Percentiles rank a stretch among this genome's conserved stretches.
Conservation (phyloP, 1,140 invertebrate species). For the Medauroidea extradentata region DNA sequence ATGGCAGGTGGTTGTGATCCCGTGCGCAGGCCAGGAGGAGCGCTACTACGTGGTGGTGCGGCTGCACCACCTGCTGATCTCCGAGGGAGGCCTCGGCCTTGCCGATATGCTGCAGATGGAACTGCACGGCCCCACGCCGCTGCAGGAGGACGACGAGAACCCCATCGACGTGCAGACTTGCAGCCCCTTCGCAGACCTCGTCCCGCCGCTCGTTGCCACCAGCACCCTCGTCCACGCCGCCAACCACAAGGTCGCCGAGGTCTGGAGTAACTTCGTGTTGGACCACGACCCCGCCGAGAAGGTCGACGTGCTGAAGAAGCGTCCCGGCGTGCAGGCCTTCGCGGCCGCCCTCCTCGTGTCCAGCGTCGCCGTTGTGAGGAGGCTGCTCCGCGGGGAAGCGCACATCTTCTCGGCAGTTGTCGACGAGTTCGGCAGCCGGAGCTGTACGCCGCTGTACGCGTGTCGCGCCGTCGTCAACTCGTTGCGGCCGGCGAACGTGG, state of each 20-base stretch:
- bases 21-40: conserved; percentile 49
- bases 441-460: conserved; percentile 14
- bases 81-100: conserved; percentile 59
- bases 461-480: conserved; percentile 16
- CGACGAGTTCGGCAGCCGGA: conserved; percentile 9
- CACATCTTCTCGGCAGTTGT: not conserved
- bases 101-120: conserved; percentile 62
- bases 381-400: not conserved
- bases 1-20: conserved; percentile 76
- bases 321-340: conserved; percentile 39
- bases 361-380: not conserved
- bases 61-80: conserved; percentile 69
- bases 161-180: not conserved
- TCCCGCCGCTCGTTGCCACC: conserved; percentile 53
- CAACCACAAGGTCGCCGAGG: conserved; percentile 57
- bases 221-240: conserved; percentile 50
- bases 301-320: conserved; percentile 56
- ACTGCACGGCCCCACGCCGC: not conserved
- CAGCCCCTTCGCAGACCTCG: conserved; percentile 1
- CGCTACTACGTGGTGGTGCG: conserved; percentile 67
- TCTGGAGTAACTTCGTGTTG: conserved; percentile 74
- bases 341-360: not conserved
- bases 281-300: conserved; percentile 72
- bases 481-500: conserved; percentile 18
- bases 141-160: conserved; percentile 7